phyloP scores from a whole-genome alignment of 2,797 vertebrate species.

The Nannoperca australis region DNA sequence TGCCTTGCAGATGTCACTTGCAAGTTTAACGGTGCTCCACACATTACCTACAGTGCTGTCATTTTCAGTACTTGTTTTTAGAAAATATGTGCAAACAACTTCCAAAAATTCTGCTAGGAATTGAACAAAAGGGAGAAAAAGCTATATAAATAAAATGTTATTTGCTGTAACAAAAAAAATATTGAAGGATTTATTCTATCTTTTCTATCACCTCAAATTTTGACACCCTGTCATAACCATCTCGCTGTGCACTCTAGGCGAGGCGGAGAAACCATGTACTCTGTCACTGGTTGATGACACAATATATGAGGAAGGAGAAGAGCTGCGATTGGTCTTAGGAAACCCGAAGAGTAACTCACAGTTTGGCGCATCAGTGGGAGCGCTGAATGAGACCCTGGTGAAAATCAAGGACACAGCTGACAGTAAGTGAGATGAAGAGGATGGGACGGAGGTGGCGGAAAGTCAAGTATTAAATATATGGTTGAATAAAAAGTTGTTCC shows the following conservation, averaged over 20 bases:
- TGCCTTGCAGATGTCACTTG: conserved; percentile 18
- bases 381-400: conserved; percentile 90
- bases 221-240: conserved; percentile 23
- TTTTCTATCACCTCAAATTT: conserved; percentile 13
- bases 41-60: conserved; percentile 29
- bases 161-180: conserved; percentile 11
- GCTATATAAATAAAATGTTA: conserved; percentile 24
- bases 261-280: conserved; percentile 89
- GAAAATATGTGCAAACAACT: conserved; percentile 21
- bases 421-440: conserved; percentile 86
- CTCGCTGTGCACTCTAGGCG: conserved; percentile 81
- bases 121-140: conserved; percentile 17
- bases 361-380: conserved; percentile 92
- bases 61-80: conserved; percentile 3
- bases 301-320: conserved; percentile 91
- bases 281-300: conserved; percentile 89
- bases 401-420: conserved; percentile 91
- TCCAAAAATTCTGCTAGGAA: conserved; percentile 15
- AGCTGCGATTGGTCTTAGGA: conserved; percentile 92
- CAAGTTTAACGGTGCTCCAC: conserved; percentile 18
- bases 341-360: conserved; percentile 88
- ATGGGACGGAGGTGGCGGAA: background rate
- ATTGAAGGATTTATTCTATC: conserved; percentile 5
- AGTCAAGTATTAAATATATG: background rate
- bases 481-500: background rate